These are phyloP conservation scores for Chelonoidis abingdonii DNA, from an alignment of 2,113 vertebrate genomes.

Conservation along the genomic window DNA sequence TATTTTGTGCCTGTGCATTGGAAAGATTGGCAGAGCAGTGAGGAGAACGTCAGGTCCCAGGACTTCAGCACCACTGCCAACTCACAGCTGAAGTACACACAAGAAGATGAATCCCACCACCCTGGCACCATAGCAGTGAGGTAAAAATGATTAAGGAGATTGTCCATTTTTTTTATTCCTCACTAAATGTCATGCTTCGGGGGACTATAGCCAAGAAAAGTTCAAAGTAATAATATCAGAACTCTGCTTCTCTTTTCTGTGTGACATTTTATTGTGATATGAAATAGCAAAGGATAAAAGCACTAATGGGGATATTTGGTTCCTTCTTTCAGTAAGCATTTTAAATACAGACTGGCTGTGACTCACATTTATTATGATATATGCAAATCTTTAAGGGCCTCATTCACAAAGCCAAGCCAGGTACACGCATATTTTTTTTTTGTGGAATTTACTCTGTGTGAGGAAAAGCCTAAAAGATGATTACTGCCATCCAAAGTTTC, in stretches of 20 bases:
- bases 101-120: background rate
- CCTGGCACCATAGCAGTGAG: background rate
- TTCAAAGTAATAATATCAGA: conserved; percentile 77
- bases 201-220: conserved; percentile 71
- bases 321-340: conserved; percentile 45
- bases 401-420: conserved; percentile 18
- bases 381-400: conserved; percentile 59
- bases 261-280: conserved; percentile 77
- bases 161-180: conserved; percentile 30
- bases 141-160: conserved; percentile 54
- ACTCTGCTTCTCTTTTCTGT: conserved; percentile 73
- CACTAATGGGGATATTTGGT: conserved; percentile 63
- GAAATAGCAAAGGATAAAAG: conserved; percentile 65
- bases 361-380: conserved; percentile 60
- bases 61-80: background rate
- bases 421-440: background rate
- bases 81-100: background rate
- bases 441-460: background rate
- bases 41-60: background rate
- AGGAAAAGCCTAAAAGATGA: background rate
- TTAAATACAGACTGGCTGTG: conserved; percentile 35
- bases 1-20: background rate
- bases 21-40: background rate
- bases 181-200: conserved; percentile 75
- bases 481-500: background rate